These are phyloP conservation scores for Xanthorhoe spadicearia DNA, from an alignment of 2,888 invertebrate species.

Conservation along the genomic window DNA sequence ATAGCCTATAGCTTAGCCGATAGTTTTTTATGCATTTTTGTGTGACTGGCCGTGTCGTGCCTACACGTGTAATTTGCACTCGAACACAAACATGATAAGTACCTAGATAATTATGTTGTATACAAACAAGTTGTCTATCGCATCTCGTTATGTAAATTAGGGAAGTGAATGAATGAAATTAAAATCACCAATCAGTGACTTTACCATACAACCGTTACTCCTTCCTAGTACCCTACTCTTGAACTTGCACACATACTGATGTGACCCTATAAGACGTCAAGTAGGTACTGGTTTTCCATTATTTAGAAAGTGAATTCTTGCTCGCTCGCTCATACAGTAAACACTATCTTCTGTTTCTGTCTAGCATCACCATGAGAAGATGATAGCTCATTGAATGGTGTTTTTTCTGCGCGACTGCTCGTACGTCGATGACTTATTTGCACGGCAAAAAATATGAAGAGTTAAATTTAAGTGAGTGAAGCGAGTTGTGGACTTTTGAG, in stretches of 20 bases:
- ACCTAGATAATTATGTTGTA: no score
- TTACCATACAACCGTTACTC: background rate
- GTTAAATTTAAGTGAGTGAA: constrained; percentile 11
- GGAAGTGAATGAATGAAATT: no score
- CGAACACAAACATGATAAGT: no score
- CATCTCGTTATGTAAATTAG: no score
- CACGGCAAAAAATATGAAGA: constrained; percentile 40
- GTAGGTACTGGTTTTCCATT: constrained; percentile 56
- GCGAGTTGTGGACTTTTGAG: background rate
- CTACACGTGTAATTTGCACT: no score
- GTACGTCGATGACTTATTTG: constrained; percentile 39
- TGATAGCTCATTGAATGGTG: constrained; percentile 53
- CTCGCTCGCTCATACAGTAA: constrained; percentile 52
- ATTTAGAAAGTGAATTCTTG: constrained; percentile 74
- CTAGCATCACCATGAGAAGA: constrained; percentile 43
- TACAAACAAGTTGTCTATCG: no score
- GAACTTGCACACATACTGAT: constrained; percentile 54
- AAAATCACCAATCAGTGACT: no score
- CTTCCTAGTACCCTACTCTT: constrained; percentile 3
- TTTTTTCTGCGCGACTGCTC: constrained; percentile 51
- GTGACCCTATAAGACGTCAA: constrained; percentile 76
- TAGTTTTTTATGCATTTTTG: no score
- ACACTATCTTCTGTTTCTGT: constrained; percentile 51
- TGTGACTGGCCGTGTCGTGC: no score
- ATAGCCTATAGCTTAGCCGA: no score